Evolutionary conservation across 2,888 invertebrate species (phyloP), one percentile per base, ranked within the genome.

Genomic region (Oeneis ivallda): DNA sequence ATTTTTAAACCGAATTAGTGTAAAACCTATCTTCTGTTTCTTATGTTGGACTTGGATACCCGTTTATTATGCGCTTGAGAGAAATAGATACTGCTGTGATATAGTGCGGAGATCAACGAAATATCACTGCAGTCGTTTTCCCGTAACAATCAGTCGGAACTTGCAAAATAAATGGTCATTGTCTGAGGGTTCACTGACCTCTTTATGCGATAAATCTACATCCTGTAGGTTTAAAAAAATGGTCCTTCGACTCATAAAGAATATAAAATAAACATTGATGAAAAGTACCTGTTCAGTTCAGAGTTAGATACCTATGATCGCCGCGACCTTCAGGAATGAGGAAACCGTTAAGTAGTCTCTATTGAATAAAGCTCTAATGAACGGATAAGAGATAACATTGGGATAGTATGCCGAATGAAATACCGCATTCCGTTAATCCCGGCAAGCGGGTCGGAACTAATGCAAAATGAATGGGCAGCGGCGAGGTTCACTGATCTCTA

Each of bases 401-500:
- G 49, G 47, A 19, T 59, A 37, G 59, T 32, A 2, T 13, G 32
- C 32, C 45, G n/a, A 58, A 58, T 58, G 32, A 26, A 58, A 45
- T 59, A 59, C 49, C 49, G 49, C 59, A 59, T 59, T 61, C 60
- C 26, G 50, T 26, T 61, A 50, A 61, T 52, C 60, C 60, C 60
- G 60, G 50, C 39, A 50, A 61, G 50, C 50, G 60, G 34, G 50
- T 71, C 74, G 79, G 78, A 83, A 79, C 77, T 77, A 84, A 84
- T 83, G 79, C 74, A 76, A 78, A 77, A 81, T 81, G 80, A 83
- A 82, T 79, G 82, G 80, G 59, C 64, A 75, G 79, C 72, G 75
- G 71, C 75, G 76, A 78, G 81, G 85, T 85, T 86, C 84, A 84
- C 69, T 80, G 83, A 80, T 79, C 82, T 72, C 73, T 70, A 70